Base-by-base conservation (phyloP, 35 echinoderm and acorn worm genomes). In the Apostichopus parvimensis region DNA sequence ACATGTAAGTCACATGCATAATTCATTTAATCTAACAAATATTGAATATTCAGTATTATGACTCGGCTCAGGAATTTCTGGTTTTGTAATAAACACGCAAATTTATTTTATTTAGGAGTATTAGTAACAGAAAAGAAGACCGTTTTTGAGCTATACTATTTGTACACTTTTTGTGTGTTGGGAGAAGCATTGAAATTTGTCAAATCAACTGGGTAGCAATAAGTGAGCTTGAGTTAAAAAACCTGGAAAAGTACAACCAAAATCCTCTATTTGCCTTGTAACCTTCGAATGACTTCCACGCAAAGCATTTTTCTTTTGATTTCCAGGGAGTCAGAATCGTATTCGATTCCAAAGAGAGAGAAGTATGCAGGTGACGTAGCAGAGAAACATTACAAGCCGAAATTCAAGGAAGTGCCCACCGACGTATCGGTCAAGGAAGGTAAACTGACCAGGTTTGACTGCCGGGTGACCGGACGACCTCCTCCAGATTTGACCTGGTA, bases 401-500 rank as follows among this genome's bases (percentile, higher is more conserved):
- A 60, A 52, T 95, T 98, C 87, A 95, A 95, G 77, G 96, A 95
- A 79, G 83, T 98, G 2, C 96, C 96, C 14, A 92, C 90, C 53
- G 94, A 98, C 83, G 58, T 95, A 28, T 54, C 65, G 4, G 90
- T 98, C 90, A 94, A 92, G 73, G 96, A 98, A 92, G 96, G 96
- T 18, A 94, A 98, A 84, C 73, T 98, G 54, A 93, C 96, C 5
- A 75, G 96, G 54, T 94, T 98, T 78, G 93, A 95, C 93, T 94
- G 90, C 70, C 77, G 94, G 5, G 93, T 98, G 64, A 93, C 86
- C 13, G 96, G 96, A 76, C 79, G 96, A 79, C 94, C 96, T 28
- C 96, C 96, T 61, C 96, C 96, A 87, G 96, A 98, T 81, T 90
- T 98, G 4, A 15, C 71, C 26, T 98, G 96, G 96, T 95, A 92